Evolutionary conservation across 2,888 invertebrate species (phyloP).

Genomic region (Sesia apiformis): DNA sequence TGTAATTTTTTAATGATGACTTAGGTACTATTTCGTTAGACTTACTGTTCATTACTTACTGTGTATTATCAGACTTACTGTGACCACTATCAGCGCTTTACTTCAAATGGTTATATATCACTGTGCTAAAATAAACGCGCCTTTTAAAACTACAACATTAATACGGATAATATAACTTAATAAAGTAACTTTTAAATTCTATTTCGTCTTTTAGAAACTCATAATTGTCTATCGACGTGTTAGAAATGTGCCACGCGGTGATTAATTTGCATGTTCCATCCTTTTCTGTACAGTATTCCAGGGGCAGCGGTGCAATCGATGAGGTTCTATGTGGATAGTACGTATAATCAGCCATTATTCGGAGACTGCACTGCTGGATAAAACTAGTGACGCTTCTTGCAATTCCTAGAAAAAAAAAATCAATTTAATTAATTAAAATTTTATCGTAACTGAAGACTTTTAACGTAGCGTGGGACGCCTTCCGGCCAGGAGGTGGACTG

Average conservation of each 20-base stretch:
- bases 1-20: too few species aligned
- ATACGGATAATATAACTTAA: constrained; percentile 14
- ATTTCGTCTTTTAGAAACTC: constrained; percentile 50
- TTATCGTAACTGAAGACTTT: too few species aligned
- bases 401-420: constrained; percentile 30
- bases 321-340: constrained; percentile 43
- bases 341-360: constrained; percentile 49
- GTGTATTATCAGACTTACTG: too few species aligned
- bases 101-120: too few species aligned
- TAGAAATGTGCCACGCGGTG: constrained; percentile 57
- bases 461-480: too few species aligned
- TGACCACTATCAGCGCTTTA: too few species aligned
- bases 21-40: too few species aligned
- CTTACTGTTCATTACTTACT: too few species aligned
- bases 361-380: constrained; percentile 36
- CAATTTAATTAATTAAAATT: too few species aligned
- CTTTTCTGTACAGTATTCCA: constrained; percentile 49
- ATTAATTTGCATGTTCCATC: constrained; percentile 50
- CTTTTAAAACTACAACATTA: not conserved
- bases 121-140: too few species aligned
- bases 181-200: constrained; percentile 46
- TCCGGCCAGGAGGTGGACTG: too few species aligned
- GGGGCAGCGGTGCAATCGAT: constrained; percentile 22
- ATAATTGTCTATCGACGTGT: constrained; percentile 50
- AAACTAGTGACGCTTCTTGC: constrained; percentile 42